Conservation (phyloP, 2,797 vertebrate species). For the Antrozous pallidus region DNA sequence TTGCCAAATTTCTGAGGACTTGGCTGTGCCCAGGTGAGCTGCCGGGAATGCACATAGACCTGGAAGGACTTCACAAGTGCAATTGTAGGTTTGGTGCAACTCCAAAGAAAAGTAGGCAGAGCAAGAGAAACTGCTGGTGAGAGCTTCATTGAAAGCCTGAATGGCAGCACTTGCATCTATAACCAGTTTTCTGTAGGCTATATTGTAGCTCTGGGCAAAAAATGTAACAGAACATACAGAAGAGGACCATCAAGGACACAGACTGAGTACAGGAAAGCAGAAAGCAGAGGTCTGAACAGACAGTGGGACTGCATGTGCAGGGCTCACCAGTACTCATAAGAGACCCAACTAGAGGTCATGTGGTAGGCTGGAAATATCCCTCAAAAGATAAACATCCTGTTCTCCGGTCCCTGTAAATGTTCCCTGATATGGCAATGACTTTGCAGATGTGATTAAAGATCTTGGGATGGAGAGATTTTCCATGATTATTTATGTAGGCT, state of each 20-base stretch:
- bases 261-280: too few relatives aligned
- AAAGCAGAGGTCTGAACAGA: neutral
- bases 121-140: too few relatives aligned
- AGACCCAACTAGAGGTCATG: neutral
- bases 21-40: too few relatives aligned
- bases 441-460: neutral
- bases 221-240: neutral
- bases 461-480: neutral
- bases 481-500: neutral
- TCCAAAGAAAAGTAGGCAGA: neutral
- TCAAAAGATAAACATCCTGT: neutral
- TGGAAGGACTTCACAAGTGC: neutral
- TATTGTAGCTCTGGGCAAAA: too few relatives aligned
- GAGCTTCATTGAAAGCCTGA: neutral
- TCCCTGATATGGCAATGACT: neutral
- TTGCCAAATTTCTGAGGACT: neutral
- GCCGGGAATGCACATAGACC: too few relatives aligned
- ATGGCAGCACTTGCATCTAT: neutral
- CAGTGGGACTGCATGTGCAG: accelerated
- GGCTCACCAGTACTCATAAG: accelerated
- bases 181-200: neutral
- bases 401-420: neutral
- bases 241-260: neutral
- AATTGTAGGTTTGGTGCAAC: neutral
- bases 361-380: neutral